Evolutionary conservation across 2,797 vertebrate species (phyloP).

Genomic region (Chiloscyllium punctatum): DNA sequence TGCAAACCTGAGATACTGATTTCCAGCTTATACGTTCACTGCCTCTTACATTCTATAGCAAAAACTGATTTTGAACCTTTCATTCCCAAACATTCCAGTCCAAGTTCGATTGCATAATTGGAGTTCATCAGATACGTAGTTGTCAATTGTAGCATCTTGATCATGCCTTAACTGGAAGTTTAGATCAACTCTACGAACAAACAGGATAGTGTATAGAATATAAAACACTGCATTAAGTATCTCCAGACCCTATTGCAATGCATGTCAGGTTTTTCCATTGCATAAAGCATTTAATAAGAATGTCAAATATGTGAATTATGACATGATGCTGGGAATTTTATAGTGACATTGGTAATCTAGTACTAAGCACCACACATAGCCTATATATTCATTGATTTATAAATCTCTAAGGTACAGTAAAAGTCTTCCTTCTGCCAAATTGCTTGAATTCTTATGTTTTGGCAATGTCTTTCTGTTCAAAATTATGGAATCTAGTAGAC

Average conservation of each 20-base stretch:
- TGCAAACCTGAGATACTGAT: not conserved
- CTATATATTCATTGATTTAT: slow-evolving; percentile 14
- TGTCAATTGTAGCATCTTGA: not conserved
- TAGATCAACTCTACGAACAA: slow-evolving; percentile 6
- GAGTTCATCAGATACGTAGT: not conserved
- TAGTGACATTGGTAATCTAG: slow-evolving; percentile 6
- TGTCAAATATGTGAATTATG: slow-evolving; percentile 19
- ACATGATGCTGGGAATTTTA: slow-evolving; percentile 14
- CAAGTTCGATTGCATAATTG: not conserved
- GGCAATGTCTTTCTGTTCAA: not conserved
- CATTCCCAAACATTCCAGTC: not conserved
- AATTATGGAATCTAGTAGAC: not conserved
- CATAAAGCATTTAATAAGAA: slow-evolving; percentile 1
- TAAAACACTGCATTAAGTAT: not conserved
- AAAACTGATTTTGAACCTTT: not conserved
- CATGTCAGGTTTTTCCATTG: not conserved
- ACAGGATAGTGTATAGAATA: not conserved
- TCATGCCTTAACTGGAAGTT: not conserved
- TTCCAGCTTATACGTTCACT: not conserved
- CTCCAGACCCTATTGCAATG: not conserved
- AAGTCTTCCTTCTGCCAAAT: not conserved
- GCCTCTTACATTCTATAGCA: not conserved
- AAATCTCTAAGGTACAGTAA: slow-evolving; percentile 11
- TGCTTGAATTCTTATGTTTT: not conserved
- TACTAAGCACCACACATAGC: not conserved